Evolutionary conservation across 2,888 invertebrate species (phyloP), one percentile per base, ranked within the genome.

Genomic region (Sphaerophoria taeniata): DNA sequence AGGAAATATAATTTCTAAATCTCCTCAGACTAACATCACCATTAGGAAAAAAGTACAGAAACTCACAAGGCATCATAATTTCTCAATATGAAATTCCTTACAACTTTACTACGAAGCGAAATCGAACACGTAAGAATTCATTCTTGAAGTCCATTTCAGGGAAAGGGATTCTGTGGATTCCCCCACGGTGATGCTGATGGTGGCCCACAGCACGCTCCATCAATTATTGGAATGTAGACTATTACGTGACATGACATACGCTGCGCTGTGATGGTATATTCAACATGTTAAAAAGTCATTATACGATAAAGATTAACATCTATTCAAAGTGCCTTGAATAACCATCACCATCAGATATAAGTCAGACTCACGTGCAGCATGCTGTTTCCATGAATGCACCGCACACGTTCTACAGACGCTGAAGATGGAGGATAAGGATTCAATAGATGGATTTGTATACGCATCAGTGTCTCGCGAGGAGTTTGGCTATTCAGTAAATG

Each of bases 381-480:
- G 63, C 5, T 34, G 65, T 60, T 60, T 33, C 33, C 45, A 47
- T n/a, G 12, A 11, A 33, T 47, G 55, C 69, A 69, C 58, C 53
- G 39, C 31, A 67, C n/a, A 67, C 24, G 36, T 39, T 33, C 2
- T n/a, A 24, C 33, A 60, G 60, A 24, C 39, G 7, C 58, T 58
- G 58, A 0, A 31, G 55, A 2, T 43, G 55, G 69, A 16, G 70
- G 45, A 70, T 70, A 43, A 43, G 36, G 58, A 56, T 71, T 58
- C 58, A 71, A 71, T 47, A 45, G 45, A 56, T n/a, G n/a, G n/a
- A n/a, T n/a, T n/a, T 71, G 33, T 58, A 34, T 71, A 71, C 71
- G 71, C 71, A 71, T 71, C 71, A 71, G 12, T 58, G 71, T 71
- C 71, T 71, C 58, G 34, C 24, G n/a, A n/a, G 58, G 56, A 58